Percentiles rank a stretch among this genome's conserved stretches.
These are phyloP conservation scores for Ancistrus triradiatus DNA, from an alignment of 2,113 vertebrate genomes.

Conservation along the genomic window DNA sequence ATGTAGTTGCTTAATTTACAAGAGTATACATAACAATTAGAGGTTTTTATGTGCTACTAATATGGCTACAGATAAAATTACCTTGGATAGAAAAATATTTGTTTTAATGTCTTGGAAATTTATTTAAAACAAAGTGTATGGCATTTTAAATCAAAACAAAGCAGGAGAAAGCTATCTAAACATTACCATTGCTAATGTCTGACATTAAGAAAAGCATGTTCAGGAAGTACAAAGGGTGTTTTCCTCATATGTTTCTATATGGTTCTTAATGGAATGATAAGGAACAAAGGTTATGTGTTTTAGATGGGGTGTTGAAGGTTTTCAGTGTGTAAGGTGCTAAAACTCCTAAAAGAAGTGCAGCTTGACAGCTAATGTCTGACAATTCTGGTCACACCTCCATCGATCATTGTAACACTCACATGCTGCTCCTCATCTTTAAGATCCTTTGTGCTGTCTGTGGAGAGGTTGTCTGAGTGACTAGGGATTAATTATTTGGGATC, in stretches of 20 bases:
- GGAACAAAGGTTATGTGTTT: conserved; percentile 45
- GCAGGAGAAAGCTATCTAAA: too few species aligned
- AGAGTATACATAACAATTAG: too few species aligned
- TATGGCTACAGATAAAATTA: too few species aligned
- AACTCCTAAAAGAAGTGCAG: conserved; percentile 65
- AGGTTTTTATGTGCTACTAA: too few species aligned
- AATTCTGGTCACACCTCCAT: conserved; percentile 68
- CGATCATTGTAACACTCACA: conserved; percentile 63
- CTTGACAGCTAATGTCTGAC: conserved; percentile 72
- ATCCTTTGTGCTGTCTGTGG: conserved; percentile 63
- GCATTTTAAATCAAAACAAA: too few species aligned
- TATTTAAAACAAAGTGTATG: too few species aligned
- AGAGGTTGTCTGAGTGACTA: conserved; percentile 67
- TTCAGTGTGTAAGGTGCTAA: conserved; percentile 56
- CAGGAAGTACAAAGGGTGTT: conserved; percentile 24
- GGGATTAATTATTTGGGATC: conserved; percentile 76
- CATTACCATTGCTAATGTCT: too few species aligned
- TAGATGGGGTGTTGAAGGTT: conserved; percentile 62
- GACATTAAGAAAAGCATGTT: too few species aligned
- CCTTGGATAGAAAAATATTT: too few species aligned
- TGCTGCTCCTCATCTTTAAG: conserved; percentile 59
- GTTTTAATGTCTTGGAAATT: too few species aligned
- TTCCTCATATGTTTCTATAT: conserved; percentile 2
- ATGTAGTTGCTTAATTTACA: too few species aligned
- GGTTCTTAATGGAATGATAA: conserved; percentile 1